These are phyloP conservation scores for Neodiprion fabricii DNA, from an alignment of 1,140 invertebrate genomes.

Conservation along the genomic window DNA sequence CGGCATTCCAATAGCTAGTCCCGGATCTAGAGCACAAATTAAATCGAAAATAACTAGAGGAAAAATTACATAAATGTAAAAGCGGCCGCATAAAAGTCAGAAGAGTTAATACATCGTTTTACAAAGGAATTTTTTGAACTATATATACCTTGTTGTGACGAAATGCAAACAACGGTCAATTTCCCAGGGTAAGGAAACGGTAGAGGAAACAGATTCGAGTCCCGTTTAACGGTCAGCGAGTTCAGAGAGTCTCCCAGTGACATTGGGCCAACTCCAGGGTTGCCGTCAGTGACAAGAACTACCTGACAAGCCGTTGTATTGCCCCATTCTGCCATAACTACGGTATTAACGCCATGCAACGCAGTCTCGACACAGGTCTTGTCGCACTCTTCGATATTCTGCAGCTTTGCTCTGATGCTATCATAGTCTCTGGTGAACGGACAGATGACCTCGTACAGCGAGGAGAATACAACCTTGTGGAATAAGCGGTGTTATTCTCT, in stretches of 20 bases:
- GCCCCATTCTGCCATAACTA: constrained; percentile 86
- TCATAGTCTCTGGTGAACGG: constrained; percentile 88
- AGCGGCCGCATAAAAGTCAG: too few species aligned
- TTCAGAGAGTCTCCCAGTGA: constrained; percentile 64
- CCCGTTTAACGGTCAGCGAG: constrained; percentile 48
- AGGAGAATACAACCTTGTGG: constrained; percentile 78
- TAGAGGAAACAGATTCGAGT: constrained; percentile 67
- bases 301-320: constrained; percentile 81
- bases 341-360: constrained; percentile 75
- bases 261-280: constrained; percentile 71
- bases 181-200: constrained; percentile 84
- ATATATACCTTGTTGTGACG: constrained; percentile 60
- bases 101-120: neutral
- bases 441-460: constrained; percentile 78
- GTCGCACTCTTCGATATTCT: constrained; percentile 79
- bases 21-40: constrained; percentile 40
- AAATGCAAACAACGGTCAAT: constrained; percentile 77
- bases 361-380: constrained; percentile 84
- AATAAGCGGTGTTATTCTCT: constrained; percentile 9
- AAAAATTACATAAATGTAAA: too few species aligned
- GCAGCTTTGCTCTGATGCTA: constrained; percentile 73
- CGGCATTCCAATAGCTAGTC: constrained; percentile 43
- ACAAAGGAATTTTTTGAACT: neutral
- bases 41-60: neutral
- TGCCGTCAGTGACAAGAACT: constrained; percentile 83